Evolutionary conservation across 92 coral and sea anemone species (phyloP), one percentile per base, ranked within the genome.

Genomic region (Parazoanthus atlanticus): DNA sequence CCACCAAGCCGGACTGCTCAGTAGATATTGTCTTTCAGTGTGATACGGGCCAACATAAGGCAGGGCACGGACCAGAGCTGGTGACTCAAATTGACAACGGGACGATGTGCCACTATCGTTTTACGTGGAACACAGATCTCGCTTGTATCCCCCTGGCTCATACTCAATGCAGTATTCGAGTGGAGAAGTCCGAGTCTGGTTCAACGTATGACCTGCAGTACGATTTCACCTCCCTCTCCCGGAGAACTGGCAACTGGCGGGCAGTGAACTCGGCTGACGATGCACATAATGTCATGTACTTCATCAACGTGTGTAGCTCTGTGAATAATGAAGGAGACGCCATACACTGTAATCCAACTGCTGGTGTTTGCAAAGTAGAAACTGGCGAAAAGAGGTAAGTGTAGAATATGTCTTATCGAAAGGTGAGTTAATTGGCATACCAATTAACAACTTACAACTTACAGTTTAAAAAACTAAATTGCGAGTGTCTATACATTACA

Each of bases 221-320:
- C 58, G 99, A 96, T 80, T 93, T 90, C 29, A 86, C 98, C 1
- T 85, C 90, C 30, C 86, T 96, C 52, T 89, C 96, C 15, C 94
- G 87, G 78, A 81, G 88, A 15, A 40, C 32, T 2, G 87, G 89
- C 74, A 96, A 96, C 92, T 96, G 99, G 99, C 80, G 76, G 76
- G 99, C 95, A 43, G 61, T 90, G 67, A 72, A 58, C 9, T 81
- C 72, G 8, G 61, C 87, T 29, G 86, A 54, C 19, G 67, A 58
- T n/a, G 29, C 86, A 5, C 72, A 82, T 34, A 33, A 30, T 8
- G 86, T 75, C 5, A 74, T 88, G 6, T 96, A 91, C 88, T 94
- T 88, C 54, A 96, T 96, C 47, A 96, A 95, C 58, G 98, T 96
- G 15, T 96, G 99, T 85, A 96, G 93, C 9, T 91, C 99, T 0